Evolutionary conservation across 2,797 vertebrate genomes (phyloP).

Genomic region (Delichon dasypus): DNA sequence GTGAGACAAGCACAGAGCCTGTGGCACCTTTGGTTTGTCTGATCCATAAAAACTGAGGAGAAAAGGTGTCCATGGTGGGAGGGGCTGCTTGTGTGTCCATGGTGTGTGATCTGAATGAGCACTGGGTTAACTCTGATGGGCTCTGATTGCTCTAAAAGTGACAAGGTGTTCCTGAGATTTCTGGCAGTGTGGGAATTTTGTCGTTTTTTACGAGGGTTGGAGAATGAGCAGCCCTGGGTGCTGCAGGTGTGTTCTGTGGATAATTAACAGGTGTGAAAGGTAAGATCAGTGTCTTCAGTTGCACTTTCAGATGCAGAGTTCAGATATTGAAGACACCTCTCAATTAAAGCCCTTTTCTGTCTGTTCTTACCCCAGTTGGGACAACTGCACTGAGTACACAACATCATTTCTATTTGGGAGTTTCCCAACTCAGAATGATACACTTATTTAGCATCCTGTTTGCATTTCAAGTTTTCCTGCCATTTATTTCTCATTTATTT

Average conservation of each 20-base stretch:
- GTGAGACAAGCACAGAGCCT: background rate
- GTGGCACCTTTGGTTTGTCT: background rate
- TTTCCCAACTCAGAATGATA: background rate
- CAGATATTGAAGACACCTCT: background rate
- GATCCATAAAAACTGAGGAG: background rate
- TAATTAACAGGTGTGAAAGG: background rate
- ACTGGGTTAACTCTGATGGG: fast-evolving
- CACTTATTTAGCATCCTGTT: background rate
- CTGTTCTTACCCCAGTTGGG: background rate
- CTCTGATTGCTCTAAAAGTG: background rate
- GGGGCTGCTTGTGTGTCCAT: background rate
- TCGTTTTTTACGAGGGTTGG: background rate
- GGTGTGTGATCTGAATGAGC: background rate
- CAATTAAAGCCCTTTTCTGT: background rate
- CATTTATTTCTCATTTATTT: background rate
- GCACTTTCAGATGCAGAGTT: background rate
- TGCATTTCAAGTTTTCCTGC: background rate
- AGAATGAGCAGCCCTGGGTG: background rate
- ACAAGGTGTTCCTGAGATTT: fast-evolving
- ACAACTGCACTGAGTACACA: background rate
- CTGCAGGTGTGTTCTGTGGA: background rate
- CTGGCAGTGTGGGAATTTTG: background rate
- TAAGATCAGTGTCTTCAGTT: background rate
- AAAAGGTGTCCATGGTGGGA: background rate
- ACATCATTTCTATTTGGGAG: background rate